These are phyloP conservation scores for Trididemnum clinides DNA, from an alignment of 23 tunicate genomes.

Conservation along the genomic window DNA sequence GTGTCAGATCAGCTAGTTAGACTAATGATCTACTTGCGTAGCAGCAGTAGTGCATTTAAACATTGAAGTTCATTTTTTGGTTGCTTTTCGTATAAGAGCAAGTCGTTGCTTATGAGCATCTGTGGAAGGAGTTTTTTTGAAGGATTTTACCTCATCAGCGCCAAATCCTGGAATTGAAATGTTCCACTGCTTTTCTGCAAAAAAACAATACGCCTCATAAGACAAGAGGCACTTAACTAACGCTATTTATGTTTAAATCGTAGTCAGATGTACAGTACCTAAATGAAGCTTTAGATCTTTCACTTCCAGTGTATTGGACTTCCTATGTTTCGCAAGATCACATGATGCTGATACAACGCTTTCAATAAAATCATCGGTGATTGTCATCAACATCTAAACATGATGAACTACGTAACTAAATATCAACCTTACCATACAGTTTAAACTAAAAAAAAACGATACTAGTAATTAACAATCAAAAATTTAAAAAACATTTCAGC, in stretches of 20 bases:
- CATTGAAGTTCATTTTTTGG: constrained; percentile 73
- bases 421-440: no score
- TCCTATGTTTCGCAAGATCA: constrained; percentile 87
- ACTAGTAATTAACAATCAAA: no score
- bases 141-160: constrained; percentile 70
- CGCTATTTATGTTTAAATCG: no score
- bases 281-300: constrained; percentile 89
- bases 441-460: no score
- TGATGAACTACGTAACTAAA: no score
- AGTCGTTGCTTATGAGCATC: constrained; percentile 98
- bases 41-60: no score
- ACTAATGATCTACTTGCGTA: no score
- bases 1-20: no score
- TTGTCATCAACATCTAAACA: constrained; percentile 87
- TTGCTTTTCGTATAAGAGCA: constrained; percentile 88
- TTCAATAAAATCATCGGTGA: constrained; percentile 92
- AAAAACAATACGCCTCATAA: no score
- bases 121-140: constrained; percentile 64
- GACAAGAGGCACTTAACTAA: no score
- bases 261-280: no score
- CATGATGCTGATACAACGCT: constrained; percentile 84
- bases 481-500: no score
- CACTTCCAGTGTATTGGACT: constrained; percentile 84
- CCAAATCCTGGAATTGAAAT: constrained; percentile 86
- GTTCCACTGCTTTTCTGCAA: constrained; percentile 87